phyloP scores from a whole-genome alignment of 2,888 invertebrate genomes.

The Protula sp. region DNA sequence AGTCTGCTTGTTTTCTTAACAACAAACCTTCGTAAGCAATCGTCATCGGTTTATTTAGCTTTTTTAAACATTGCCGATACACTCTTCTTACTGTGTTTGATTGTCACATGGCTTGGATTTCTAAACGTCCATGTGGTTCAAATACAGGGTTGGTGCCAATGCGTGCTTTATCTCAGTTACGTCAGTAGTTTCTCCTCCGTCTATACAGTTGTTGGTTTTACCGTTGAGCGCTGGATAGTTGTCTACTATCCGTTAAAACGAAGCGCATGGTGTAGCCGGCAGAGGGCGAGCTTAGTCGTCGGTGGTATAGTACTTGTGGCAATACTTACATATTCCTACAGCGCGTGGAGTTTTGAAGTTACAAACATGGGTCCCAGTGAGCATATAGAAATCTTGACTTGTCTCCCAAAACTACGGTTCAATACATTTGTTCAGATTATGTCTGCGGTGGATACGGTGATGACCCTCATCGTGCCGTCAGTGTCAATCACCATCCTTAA shows the following conservation, averaged over 20 bases:
- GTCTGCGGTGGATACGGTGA: conserved; percentile 11
- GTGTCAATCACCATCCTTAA: conserved; percentile 15
- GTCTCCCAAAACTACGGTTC: conserved; percentile 5
- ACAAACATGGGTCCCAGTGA: neutral
- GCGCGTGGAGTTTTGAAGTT: conserved; percentile 10
- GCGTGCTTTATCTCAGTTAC: conserved; percentile 11
- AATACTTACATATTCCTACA: conserved; percentile 11
- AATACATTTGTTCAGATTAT: conserved; percentile 4
- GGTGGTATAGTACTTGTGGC: conserved; percentile 1
- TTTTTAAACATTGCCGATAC: conserved; percentile 17
- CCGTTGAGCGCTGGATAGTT: conserved; percentile 18
- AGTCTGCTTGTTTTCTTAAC: conserved; percentile 11
- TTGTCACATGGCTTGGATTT: conserved; percentile 12
- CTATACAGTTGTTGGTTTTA: conserved; percentile 20
- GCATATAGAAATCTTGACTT: neutral
- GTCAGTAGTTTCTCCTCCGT: conserved; percentile 15
- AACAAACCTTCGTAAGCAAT: conserved; percentile 10
- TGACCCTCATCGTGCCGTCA: conserved; percentile 17
- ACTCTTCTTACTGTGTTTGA: conserved; percentile 12
- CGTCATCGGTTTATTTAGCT: conserved; percentile 14
- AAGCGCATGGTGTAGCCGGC: conserved; percentile 9
- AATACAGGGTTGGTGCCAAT: conserved; percentile 11
- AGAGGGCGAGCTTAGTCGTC: conserved; percentile 6
- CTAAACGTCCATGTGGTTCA: conserved; percentile 10
- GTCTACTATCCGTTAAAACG: conserved; percentile 13